A percentile compares a stretch with the other conserved stretches of the same genome.
These are phyloP conservation scores for Lamprotornis superbus DNA, from an alignment of 2,113 vertebrate genomes.

Conservation along the genomic window DNA sequence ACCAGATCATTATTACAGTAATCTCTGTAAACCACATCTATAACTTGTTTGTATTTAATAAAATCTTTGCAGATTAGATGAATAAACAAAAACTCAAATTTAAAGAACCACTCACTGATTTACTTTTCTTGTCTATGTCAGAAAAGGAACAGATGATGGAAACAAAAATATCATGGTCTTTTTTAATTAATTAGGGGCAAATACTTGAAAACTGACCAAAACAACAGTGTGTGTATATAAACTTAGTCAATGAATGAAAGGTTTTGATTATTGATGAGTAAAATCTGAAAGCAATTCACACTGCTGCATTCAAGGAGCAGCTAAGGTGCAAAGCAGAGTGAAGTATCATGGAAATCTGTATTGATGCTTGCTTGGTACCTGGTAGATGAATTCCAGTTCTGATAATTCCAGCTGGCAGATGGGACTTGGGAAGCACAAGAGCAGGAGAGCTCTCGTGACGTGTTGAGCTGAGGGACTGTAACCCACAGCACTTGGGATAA, in stretches of 20 bases:
- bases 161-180: background rate
- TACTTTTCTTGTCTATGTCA: rapidly evolving
- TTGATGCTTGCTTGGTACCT: background rate
- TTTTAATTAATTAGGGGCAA: background rate
- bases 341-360: background rate
- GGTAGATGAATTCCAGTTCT: slow-evolving; percentile 26
- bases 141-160: background rate
- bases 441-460: background rate
- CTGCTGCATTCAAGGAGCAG: background rate
- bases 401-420: slow-evolving; percentile 30
- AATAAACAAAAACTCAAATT: background rate
- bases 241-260: background rate
- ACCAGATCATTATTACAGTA: background rate
- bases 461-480: background rate
- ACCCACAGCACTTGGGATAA: slow-evolving; percentile 24
- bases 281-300: background rate
- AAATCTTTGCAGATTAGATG: background rate
- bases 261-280: background rate
- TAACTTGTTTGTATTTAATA: background rate
- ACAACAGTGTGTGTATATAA: rapidly evolving
- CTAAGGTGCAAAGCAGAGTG: background rate
- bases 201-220: background rate
- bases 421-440: slow-evolving; percentile 3
- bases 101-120: rapidly evolving
- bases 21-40: background rate